Base-by-base conservation (phyloP, 1,140 invertebrate genomes). In the Cotesia glomerata region DNA sequence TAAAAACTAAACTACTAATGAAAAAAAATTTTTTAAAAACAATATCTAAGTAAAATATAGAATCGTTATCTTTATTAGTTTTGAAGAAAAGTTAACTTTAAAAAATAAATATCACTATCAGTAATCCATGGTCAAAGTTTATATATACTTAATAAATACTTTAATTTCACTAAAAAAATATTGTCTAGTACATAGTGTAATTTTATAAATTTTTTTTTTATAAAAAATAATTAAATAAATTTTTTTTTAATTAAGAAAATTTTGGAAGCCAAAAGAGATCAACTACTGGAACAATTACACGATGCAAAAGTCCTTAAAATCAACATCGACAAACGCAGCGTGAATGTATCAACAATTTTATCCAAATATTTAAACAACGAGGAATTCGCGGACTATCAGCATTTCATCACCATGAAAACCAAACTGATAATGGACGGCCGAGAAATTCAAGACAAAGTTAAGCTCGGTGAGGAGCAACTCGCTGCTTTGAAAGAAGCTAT, bases 351-450 rank as follows among this genome's bases (percentile, higher is more conserved):
- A 5, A 89, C 89, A 36, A 91, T 95, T 70, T 88, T 97, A 56
- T 89, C 90, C 66, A 92, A 94, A 81, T 93, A 94, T 84, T 88
- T 97, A 68, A 90, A 89, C 71, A 88, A 90, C 13, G 92, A 94
- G 63, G 92, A 95, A 78, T 94, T 91, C 81, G 91, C 92, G 26
- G 94, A 96, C 78, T 97, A 95, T 81, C 92, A 94, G 77, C 93
- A 95, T 82, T 97, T 95, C 83, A 93, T 96, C 77, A 94, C 94
- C 79, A 96, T 95, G 93, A 97, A 96, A 89, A 93, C 94, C n/a
- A 95, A 95, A 87, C 86, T 97, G 59, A 92, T 95, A 76, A 92
- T 96, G 82, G 95, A 96, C 81, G 90, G 92, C 68, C 89, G 94
- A 76, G 94, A 96, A 82, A 92, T 96, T 72, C 91, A 94, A 75